Conservation (phyloP, 2,113 vertebrate species). For the Pungitius pungitius region DNA sequence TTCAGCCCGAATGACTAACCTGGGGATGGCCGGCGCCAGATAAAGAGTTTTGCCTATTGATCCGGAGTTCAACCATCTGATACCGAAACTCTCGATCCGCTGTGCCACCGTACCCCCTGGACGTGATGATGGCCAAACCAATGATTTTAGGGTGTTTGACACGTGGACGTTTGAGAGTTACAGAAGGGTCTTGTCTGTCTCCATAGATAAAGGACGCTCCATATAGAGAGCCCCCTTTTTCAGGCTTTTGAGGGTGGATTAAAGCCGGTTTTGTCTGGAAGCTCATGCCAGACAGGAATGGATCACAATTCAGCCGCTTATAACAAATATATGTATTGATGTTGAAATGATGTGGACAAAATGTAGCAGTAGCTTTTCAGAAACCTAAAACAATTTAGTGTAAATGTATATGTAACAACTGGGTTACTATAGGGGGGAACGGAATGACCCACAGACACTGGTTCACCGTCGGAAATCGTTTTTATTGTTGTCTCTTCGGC, state of each 20-base stretch:
- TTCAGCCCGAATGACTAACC: constrained; percentile 37
- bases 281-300: background rate
- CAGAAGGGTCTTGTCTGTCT: background rate
- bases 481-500: no score
- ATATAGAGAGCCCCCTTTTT: background rate
- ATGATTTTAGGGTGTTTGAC: background rate
- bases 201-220: background rate
- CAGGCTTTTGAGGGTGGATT: background rate
- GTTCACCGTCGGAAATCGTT: no score
- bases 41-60: constrained; percentile 6
- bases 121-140: constrained; percentile 5
- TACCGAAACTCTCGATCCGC: constrained; percentile 3
- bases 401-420: no score
- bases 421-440: no score
- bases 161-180: background rate
- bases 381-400: background rate
- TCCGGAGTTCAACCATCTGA: background rate
- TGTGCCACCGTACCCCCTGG: background rate
- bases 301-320: background rate
- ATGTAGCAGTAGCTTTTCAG: background rate
- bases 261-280: background rate
- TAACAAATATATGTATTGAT: background rate
- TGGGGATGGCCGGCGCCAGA: constrained; percentile 26
- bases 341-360: background rate
- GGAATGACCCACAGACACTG: no score